Evolutionary conservation across 2,797 vertebrate species (phyloP), one percentile per base, ranked within the genome.

Genomic region (Sebastes matsubarae): DNA sequence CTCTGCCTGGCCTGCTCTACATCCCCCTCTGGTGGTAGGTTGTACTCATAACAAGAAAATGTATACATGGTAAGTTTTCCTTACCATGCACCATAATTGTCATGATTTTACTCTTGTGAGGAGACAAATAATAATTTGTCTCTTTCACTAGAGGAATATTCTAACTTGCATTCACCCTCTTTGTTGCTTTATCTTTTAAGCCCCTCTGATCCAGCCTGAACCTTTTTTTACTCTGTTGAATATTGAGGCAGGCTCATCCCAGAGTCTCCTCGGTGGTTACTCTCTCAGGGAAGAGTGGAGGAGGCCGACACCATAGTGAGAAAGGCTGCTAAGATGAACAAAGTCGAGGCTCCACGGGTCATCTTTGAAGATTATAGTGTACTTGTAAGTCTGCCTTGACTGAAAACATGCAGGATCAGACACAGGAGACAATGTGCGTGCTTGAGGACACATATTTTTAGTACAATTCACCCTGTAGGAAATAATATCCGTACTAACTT

Each of bases 231-330:
- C 18, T 79, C 27, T 77, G 29, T 27, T 65, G 22, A 25, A 12
- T 42, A 16, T 4, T 79, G 77, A 24, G 10, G 29, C 81, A 96
- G 95, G 94, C 79, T 95, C 7, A 84, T 96, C 50, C 93, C 95
- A 34, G 94, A 96, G 86, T 95, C 95, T 80, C 95, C 94, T 18
- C 91, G 93, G 0, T 96, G 95, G 95, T 83, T 96, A 29, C 82
- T 95, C 7, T 88, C 90, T 82, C 92, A 87, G 81, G 93, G 92
- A 10, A 85, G 91, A 75, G 77, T 87, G 22, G 50, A 85, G 13
- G 94, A 95, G 36, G 92, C 94, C 0, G 93, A 95, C 24, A 85
- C 86, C 66, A 88, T 93, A 8, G 7, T 96, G 24, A 94, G 83
- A 80, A 72, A 87, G 12, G 94, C 94, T 58, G 94, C 95, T 5